Evolutionary conservation across 2,797 vertebrate species (phyloP), one percentile per base, ranked within the genome.

Genomic region (Enoplosus armatus): DNA sequence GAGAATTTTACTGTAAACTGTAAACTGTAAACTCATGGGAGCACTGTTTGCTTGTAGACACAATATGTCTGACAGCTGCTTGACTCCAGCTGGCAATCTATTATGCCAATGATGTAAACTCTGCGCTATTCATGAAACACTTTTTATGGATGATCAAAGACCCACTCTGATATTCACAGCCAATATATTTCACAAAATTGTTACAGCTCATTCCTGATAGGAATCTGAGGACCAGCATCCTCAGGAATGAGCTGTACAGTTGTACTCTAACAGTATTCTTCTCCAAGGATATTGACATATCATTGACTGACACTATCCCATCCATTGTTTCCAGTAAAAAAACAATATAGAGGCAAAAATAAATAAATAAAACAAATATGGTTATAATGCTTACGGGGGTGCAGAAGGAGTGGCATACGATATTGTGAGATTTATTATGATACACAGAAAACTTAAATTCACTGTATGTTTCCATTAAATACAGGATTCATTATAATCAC

Each of bases 41-140:
- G 26, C 27, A 2, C 0, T 68, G 72, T 67, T 79, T 79, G 22
- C 41, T 51, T 62, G 12, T 51, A 72, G 72, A 79, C 35, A 47
- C 53, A 79, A 78, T 56, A 77, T 68, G 43, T 85, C 70, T 8
- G 61, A 74, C 75, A 72, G 63, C 72, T 82, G 83, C 58, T 27
- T 68, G 66, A 77, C 70, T 81, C 58, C 75, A 81, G 75, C 66
- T 83, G 75, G 72, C 26, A 22, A 33, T 6, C n/a, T n/a, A 58
- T 24, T 39, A n/a, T 64, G 64, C 15, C 70, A 76, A 11, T 26
- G 10, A 71, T 67, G 59, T 47, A 58, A 79, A 75, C 47, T 26
- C 26, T 39, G 37, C 1, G 10, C 29, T 33, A 71, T 47, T 85
- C 31, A 81, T 53, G 11, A 58, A 72, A 72, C 58, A 54, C n/a